Evolutionary conservation across 2,888 invertebrate species (phyloP), one percentile per base, ranked within the genome.

Genomic region (Cheilosia grossa): DNA sequence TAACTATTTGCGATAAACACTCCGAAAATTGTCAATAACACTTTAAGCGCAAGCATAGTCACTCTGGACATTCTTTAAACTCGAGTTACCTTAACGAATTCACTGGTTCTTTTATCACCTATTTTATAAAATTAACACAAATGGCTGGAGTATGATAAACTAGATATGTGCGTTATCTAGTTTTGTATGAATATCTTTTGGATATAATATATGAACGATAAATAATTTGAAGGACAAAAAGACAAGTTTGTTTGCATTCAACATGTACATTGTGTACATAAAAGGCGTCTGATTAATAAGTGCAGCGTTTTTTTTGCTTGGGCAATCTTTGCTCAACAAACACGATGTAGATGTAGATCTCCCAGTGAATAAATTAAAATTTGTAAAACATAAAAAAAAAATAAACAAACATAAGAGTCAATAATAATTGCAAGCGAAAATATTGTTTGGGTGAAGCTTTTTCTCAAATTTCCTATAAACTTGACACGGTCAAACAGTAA

Each of bases 31-130:
- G 74, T 79, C 37, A 81, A 66, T 40, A 82, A 40, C 51, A 85
- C 66, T 63, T 72, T 85, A 19, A 85, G 19, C 66, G 73, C 51
- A 7, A 67, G 17, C 75, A 85, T 81, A 85, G 85, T 81, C 81
- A 72, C 72, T 81, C 58, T 75, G 49, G 72, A 63, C 80, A 80
- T 79, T 44, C 40, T 15, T 47, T 1, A 51, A 49, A 63, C 44
- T 2, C 2, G 13, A 47, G 13, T 24, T 17, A 4, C n/a, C 15
- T 33, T 51, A 24, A 24, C 15, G 30, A 17, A 51, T 27, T 40
- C 21, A 24, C 17, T 24, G 5, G 27, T 44, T 73, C 53, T 44
- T n/a, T 30, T 33, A 47, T 63, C 44, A 37, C 33, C 44, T 30
- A 7, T 47, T 24, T 27, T 6, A 2, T 2, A 4, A 37, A 4